A percentile compares a stretch with the other conserved stretches of the same genome.
These are phyloP conservation scores for Zaprionus lineosus DNA, from an alignment of 2,888 invertebrate species.

Conservation along the genomic window DNA sequence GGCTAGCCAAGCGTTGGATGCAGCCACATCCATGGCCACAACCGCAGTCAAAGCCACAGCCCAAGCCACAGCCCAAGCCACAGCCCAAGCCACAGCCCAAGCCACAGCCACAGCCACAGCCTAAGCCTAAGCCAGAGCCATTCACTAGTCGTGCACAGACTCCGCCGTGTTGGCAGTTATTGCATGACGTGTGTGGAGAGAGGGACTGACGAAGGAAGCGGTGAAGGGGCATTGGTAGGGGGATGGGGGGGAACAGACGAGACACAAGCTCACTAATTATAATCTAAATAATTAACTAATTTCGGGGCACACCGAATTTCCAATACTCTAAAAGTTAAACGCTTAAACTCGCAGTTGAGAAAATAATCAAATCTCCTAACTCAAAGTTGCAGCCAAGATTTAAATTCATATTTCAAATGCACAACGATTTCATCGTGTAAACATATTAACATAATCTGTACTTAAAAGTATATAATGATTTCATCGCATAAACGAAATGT, in stretches of 20 bases:
- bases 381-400: no score
- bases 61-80: no score
- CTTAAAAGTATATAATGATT: no score
- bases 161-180: slow-evolving; percentile 37
- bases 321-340: slow-evolving; percentile 7
- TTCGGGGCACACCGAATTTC: background rate
- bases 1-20: slow-evolving; percentile 62
- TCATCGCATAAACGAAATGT: no score
- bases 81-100: slow-evolving; percentile 56
- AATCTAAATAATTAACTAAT: slow-evolving; percentile 3
- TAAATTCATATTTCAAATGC: no score
- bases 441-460: no score
- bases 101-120: slow-evolving; percentile 19
- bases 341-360: no score
- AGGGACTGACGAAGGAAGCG: no score
- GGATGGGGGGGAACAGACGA: background rate
- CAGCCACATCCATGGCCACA: slow-evolving; percentile 36
- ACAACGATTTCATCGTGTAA: no score
- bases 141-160: slow-evolving; percentile 68
- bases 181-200: slow-evolving; percentile 47
- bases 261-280: slow-evolving; percentile 16
- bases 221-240: no score
- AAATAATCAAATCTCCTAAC: no score
- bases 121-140: slow-evolving; percentile 29
- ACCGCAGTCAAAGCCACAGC: slow-evolving; percentile 2